phyloP scores from a whole-genome alignment of 2,797 vertebrate species.

The Melanotaenia maccullochi region DNA sequence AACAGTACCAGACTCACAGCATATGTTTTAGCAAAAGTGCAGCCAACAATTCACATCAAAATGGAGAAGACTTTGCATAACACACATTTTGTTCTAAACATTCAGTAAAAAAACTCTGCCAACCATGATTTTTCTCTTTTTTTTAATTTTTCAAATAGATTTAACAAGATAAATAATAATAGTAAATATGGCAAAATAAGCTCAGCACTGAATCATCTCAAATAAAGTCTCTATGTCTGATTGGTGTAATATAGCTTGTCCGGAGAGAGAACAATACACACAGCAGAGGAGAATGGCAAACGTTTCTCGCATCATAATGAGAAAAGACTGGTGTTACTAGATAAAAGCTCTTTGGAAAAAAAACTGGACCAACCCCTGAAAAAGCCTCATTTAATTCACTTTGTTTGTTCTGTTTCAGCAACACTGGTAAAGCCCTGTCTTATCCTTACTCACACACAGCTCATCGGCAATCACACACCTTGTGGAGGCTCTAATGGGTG shows the following conservation, averaged over 20 bases:
- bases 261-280: slow-evolving; percentile 41
- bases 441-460: slow-evolving; percentile 45
- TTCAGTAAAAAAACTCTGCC: slow-evolving; percentile 42
- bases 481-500: slow-evolving; percentile 35
- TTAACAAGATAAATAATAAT: slow-evolving; percentile 14
- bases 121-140: slow-evolving; percentile 3
- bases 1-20: slow-evolving; percentile 75
- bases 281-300: slow-evolving; percentile 33
- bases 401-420: slow-evolving; percentile 36
- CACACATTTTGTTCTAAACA: slow-evolving; percentile 57
- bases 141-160: slow-evolving; percentile 38
- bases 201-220: slow-evolving; percentile 35
- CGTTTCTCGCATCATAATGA: slow-evolving; percentile 25
- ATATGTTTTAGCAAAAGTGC: slow-evolving; percentile 78
- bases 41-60: slow-evolving; percentile 72
- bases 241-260: slow-evolving; percentile 27
- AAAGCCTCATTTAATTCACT: slow-evolving; percentile 27
- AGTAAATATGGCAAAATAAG: slow-evolving; percentile 42
- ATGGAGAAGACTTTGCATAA: slow-evolving; percentile 74
- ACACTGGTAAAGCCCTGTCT: slow-evolving; percentile 31
- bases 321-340: slow-evolving; percentile 31
- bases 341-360: slow-evolving; percentile 60
- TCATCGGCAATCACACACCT: slow-evolving; percentile 45
- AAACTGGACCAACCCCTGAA: slow-evolving; percentile 30
- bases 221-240: slow-evolving; percentile 52